Evolutionary conservation across 1,140 invertebrate genomes (phyloP), one percentile per base, ranked within the genome.

Genomic region (Gryon sp.): DNA sequence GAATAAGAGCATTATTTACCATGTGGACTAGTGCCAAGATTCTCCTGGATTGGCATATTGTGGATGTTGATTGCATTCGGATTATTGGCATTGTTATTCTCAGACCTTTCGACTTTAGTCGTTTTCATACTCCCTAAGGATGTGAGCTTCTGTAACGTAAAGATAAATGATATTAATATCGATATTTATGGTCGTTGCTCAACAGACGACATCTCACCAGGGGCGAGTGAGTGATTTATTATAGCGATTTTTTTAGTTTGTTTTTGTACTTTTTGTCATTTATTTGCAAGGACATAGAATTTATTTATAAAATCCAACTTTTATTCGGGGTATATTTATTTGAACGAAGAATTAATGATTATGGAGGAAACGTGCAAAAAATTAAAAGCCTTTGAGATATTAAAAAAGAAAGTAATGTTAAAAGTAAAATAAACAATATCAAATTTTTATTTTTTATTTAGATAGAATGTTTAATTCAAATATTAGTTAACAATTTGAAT

Each of bases 81-180:
- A 74, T 88, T 87, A 78, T 87, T 88, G 28, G 81, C 85, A 82
- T 89, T 89, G 46, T 87, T 88, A 78, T 87, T 88, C 43, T 89
- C 85, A 52, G 82, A 82, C 73, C 82, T 84, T 59, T 87, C 86
- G 70, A 84, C 81, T 40, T 86, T 81, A 38, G 83, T 84, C 19
- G 86, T 76, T 80, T 88, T 89, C 7, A 83, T 81, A 43, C 80
- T 83, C 53, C 83, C 84, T 75, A 88, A 82, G 55, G 86, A 84
- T 69, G 86, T 78, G 50, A 87, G 74, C 63, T 87, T 88, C 87
- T 89, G 81, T 1, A 86, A 85, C 68, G 76, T 32, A 80, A 70
- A 55, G 41, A 41, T 45, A 74, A 62, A 48, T 8, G 3, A 62
- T 9, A 45, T 30, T 46, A 52, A 36, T 52, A 32, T 30, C 7